phyloP scores from a whole-genome alignment of 2,797 vertebrate species.

The Rallus crepitans region DNA sequence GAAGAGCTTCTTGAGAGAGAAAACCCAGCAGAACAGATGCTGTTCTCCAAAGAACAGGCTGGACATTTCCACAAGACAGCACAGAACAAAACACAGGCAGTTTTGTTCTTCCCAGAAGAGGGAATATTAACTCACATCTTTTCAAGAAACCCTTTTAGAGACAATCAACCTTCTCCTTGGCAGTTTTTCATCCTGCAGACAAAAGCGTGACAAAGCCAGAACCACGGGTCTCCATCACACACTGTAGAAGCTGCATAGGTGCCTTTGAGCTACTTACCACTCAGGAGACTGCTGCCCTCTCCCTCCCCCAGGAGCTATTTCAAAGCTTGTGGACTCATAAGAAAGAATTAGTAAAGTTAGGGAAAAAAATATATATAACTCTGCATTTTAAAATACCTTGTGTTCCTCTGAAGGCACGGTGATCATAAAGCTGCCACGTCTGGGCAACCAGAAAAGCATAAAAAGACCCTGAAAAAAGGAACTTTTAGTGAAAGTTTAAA shows the following conservation, averaged over 20 bases:
- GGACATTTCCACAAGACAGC: neutral
- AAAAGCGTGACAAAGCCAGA: neutral
- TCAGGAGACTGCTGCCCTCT: neutral
- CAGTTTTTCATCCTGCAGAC: neutral
- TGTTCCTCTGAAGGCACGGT: neutral
- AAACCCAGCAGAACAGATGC: neutral
- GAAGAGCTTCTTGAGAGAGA: neutral
- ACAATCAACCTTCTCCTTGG: neutral
- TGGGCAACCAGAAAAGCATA: neutral
- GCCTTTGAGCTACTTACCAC: neutral
- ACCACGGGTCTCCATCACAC: neutral
- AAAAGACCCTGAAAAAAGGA: neutral
- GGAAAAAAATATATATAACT: too few species aligned
- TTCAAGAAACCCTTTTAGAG: neutral
- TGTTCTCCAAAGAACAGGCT: neutral
- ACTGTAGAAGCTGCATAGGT: accelerated
- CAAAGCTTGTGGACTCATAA: neutral
- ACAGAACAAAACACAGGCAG: neutral
- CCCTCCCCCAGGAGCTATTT: neutral
- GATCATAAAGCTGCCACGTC: neutral
- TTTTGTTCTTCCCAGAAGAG: neutral
- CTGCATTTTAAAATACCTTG: neutral
- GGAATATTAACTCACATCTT: neutral
- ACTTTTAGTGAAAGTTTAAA: neutral
- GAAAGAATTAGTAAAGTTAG: neutral